These are phyloP conservation scores for Piscicola geometra DNA, from an alignment of 2,888 invertebrate genomes.

Conservation along the genomic window DNA sequence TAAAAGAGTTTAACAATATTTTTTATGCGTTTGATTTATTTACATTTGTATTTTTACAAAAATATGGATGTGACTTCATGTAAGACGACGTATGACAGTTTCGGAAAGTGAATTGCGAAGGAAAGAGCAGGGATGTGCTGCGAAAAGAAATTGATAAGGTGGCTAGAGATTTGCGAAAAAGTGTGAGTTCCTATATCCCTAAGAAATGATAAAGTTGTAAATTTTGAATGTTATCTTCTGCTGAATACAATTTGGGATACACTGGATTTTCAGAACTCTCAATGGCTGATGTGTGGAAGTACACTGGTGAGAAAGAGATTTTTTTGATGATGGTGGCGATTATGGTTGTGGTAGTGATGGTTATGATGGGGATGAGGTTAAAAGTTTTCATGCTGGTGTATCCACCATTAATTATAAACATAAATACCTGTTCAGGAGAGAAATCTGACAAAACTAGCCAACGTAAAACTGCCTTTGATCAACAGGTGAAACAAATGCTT, in stretches of 20 bases:
- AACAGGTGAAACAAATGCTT: not conserved
- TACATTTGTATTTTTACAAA: too few species aligned
- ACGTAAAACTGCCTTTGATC: not conserved
- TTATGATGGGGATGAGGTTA: too few species aligned
- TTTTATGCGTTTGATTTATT: not conserved
- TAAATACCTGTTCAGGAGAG: not conserved
- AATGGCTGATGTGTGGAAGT: not conserved
- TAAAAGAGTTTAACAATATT: not conserved
- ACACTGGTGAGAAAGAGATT: not conserved
- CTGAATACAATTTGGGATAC: not conserved
- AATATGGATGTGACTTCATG: too few species aligned
- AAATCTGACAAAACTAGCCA: not conserved
- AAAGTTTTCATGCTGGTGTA: too few species aligned
- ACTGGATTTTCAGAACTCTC: not conserved
- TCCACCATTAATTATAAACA: too few species aligned
- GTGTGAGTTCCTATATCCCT: not conserved
- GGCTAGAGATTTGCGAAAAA: not conserved
- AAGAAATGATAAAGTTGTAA: not conserved
- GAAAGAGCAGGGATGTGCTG: not conserved
- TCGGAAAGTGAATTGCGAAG: constrained; percentile 6
- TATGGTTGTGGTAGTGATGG: too few species aligned
- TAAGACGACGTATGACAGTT: not conserved
- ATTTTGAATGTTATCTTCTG: not conserved
- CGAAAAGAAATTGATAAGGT: not conserved
- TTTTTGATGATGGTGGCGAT: not conserved